Conservation (phyloP, 2,888 invertebrate species). For the Selenia dentaria region DNA sequence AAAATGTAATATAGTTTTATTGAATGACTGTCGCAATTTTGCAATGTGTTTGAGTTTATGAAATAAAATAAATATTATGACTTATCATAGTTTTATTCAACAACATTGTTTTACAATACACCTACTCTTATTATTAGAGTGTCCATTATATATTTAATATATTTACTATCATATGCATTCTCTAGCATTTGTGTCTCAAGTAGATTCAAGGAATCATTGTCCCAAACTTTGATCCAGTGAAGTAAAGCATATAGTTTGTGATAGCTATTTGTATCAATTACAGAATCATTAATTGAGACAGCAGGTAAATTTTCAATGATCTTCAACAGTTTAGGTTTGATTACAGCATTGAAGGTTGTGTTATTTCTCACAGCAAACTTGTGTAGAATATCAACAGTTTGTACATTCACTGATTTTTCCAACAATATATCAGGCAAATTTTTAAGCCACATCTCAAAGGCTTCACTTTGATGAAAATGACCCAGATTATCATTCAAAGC, state of each 20-base stretch:
- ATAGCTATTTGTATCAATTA: constrained; percentile 65
- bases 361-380: constrained; percentile 84
- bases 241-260: constrained; percentile 81
- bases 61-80: constrained; percentile 48
- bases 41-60: constrained; percentile 53
- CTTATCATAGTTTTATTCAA: constrained; percentile 27
- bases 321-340: constrained; percentile 64
- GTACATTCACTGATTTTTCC: constrained; percentile 69
- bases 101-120: constrained; percentile 16
- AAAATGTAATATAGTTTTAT: constrained; percentile 30
- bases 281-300: constrained; percentile 62
- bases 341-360: constrained; percentile 70
- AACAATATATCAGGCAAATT: constrained; percentile 84
- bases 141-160: constrained; percentile 69
- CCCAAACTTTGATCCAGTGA: constrained; percentile 79
- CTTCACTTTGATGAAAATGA: constrained; percentile 63
- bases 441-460: constrained; percentile 79
- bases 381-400: constrained; percentile 83
- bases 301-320: constrained; percentile 77
- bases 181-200: constrained; percentile 67
- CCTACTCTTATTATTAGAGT: constrained; percentile 63
- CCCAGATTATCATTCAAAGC: constrained; percentile 65
- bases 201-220: constrained; percentile 64
- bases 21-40: constrained; percentile 40
- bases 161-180: constrained; percentile 58